Evolutionary conservation across 2,888 invertebrate species (phyloP).

Genomic region (Creontiades dilutus): DNA sequence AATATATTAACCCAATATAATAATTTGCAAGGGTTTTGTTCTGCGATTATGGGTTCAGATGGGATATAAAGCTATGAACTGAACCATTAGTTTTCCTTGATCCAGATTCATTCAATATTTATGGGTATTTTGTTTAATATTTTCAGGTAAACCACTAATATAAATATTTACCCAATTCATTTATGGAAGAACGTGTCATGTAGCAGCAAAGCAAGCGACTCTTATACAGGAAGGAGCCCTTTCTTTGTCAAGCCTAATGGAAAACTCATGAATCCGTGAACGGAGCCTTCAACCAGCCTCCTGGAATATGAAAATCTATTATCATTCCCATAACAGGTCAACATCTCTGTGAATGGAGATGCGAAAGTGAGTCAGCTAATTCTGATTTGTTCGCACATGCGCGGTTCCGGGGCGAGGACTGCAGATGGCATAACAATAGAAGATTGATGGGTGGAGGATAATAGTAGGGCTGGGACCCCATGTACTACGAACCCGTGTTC

Average conservation of each 20-base stretch:
- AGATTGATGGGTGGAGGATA: slow-evolving; percentile 42
- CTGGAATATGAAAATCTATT: slow-evolving; percentile 7
- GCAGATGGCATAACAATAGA: slow-evolving; percentile 60
- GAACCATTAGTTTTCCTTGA: no score
- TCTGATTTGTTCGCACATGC: slow-evolving; percentile 51
- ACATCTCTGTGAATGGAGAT: slow-evolving; percentile 14
- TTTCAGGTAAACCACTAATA: background rate
- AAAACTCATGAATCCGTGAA: background rate
- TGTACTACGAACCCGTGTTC: slow-evolving; percentile 10
- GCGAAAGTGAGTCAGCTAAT: slow-evolving; percentile 41
- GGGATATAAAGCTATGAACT: no score
- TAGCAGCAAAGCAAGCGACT: background rate
- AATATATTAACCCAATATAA: no score
- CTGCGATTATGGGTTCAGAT: no score
- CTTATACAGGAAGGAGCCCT: background rate
- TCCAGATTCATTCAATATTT: no score
- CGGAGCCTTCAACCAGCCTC: background rate
- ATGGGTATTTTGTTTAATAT: no score
- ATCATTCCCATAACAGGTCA: background rate
- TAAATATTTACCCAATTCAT: background rate
- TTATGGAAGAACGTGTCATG: background rate
- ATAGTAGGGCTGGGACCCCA: slow-evolving; percentile 33
- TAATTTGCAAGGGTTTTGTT: no score
- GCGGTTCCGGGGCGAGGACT: background rate
- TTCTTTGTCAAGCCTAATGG: background rate